Evolutionary conservation across 1,140 invertebrate genomes (phyloP).

Genomic region (Drosophila bifasciata): DNA sequence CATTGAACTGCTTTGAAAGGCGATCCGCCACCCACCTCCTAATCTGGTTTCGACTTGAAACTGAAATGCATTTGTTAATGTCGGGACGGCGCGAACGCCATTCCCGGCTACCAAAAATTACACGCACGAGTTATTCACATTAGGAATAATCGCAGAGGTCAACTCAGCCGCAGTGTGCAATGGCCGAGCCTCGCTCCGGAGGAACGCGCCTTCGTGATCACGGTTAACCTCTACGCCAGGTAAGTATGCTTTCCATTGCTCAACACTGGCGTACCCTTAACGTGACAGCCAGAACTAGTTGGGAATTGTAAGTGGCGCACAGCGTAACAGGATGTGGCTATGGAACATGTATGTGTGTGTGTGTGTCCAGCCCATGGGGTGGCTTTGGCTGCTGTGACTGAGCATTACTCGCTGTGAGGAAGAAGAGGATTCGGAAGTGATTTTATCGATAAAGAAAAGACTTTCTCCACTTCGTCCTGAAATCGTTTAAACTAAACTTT

Average conservation of each 20-base stretch:
- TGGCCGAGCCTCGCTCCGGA: slow-evolving; percentile 87
- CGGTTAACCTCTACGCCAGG: slow-evolving; percentile 86
- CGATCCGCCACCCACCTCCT: slow-evolving; percentile 38
- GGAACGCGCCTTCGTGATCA: slow-evolving; percentile 88
- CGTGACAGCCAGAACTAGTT: slow-evolving; percentile 30
- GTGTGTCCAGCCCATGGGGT: not conserved
- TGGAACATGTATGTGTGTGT: not conserved
- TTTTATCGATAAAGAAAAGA: no score
- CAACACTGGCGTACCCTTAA: slow-evolving; percentile 11
- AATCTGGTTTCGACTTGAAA: slow-evolving; percentile 21
- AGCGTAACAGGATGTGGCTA: no score
- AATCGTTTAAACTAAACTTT: no score
- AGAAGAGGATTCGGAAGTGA: no score
- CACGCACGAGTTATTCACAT: slow-evolving; percentile 82
- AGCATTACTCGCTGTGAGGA: no score
- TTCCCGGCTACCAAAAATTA: slow-evolving; percentile 83
- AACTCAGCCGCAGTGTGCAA: no score
- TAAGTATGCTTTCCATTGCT: slow-evolving; percentile 84
- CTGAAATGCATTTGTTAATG: slow-evolving; percentile 39
- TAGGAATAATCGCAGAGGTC: no score
- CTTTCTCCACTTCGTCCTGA: no score
- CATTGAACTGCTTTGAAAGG: slow-evolving; percentile 53
- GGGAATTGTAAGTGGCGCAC: no score
- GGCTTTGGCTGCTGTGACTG: no score
- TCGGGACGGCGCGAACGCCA: slow-evolving; percentile 83